Evolutionary conservation across 2,113 vertebrate genomes (phyloP), one percentile per base, ranked within the genome.

Genomic region (Neodon shergylaensis): DNA sequence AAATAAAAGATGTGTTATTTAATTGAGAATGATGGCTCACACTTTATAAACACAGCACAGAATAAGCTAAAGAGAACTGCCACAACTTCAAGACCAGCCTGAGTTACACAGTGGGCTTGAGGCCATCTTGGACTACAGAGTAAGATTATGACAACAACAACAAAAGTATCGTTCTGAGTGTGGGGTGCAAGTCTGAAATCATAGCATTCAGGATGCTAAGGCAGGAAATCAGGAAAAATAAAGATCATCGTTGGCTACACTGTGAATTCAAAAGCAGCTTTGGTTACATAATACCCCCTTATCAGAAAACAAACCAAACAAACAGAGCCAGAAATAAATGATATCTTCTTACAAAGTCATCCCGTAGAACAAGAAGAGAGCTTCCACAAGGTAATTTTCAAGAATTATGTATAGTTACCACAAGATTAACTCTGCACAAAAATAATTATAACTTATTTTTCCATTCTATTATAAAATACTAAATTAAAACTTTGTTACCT

Each of bases 401-500:
- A 88, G 36, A 85, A 91, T 54, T 88, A 12, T 52, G 11, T 39
- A 54, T 68, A 33, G 1, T 82, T 83, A 89, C 0, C 22, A 87
- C n/a, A 79, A 73, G 7, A 86, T 22, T 70, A 89, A 74, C 83
- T 86, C 12, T 74, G 2, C 47, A 54, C 5, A 88, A 81, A 22
- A 90, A 76, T 31, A 76, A 8, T 3, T n/a, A 21, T 13, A 91
- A 6, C 79, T 52, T 66, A 26, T 85, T 83, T 36, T 91, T 65
- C 52, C 66, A n/a, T 76, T 92, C 22, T 17, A 68, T 94, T 66
- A 68, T 44, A 73, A 93, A 84, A 90, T 58, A 49, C 9, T 63
- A 79, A 1, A 52, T 73, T 76, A 90, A 94, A 65, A 4, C 5
- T 42, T 21, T 58, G 98, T 98, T 95, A 99, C 99, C 98, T 98